phyloP scores from a whole-genome alignment of 2,797 vertebrate genomes.

The Hephaestus fuliginosus region DNA sequence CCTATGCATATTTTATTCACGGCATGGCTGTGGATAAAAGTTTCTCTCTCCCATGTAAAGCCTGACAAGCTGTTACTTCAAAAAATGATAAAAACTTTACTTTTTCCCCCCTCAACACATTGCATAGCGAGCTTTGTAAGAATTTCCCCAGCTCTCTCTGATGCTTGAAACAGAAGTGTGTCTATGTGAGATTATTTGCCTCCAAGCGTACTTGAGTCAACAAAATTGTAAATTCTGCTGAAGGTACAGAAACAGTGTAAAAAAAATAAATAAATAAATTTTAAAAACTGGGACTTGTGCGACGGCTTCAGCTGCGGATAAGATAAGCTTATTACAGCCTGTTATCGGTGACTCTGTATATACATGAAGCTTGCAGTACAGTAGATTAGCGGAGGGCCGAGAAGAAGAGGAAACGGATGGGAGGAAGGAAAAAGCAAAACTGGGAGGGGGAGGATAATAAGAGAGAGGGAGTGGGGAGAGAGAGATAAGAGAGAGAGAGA shows the following conservation, averaged over 20 bases:
- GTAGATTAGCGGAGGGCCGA: conserved; percentile 68
- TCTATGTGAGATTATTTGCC: conserved; percentile 15
- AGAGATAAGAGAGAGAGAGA: conserved; percentile 45
- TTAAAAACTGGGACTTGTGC: conserved; percentile 36
- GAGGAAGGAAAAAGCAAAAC: conserved; percentile 62
- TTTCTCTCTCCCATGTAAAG: neutral
- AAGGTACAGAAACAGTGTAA: conserved; percentile 31
- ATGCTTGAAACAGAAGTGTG: conserved; percentile 13
- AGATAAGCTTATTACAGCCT: conserved; percentile 73
- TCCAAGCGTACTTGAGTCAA: conserved; percentile 24
- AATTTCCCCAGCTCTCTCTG: conserved; percentile 1
- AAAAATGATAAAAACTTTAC: too few species aligned
- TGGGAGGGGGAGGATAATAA: conserved; percentile 3
- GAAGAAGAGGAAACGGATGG: conserved; percentile 76
- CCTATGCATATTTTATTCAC: neutral
- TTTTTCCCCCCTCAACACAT: too few species aligned
- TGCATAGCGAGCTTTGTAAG: neutral
- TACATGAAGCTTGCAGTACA: conserved; percentile 63
- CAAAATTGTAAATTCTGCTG: conserved; percentile 53
- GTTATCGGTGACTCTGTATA: conserved; percentile 65
- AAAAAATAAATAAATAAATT: too few species aligned
- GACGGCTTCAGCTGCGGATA: conserved; percentile 47
- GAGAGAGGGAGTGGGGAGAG: conserved; percentile 27
- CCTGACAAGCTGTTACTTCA: neutral
- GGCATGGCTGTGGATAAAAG: neutral